Conservation (phyloP, 2,113 vertebrate species). For the Ranitomeya variabilis region DNA sequence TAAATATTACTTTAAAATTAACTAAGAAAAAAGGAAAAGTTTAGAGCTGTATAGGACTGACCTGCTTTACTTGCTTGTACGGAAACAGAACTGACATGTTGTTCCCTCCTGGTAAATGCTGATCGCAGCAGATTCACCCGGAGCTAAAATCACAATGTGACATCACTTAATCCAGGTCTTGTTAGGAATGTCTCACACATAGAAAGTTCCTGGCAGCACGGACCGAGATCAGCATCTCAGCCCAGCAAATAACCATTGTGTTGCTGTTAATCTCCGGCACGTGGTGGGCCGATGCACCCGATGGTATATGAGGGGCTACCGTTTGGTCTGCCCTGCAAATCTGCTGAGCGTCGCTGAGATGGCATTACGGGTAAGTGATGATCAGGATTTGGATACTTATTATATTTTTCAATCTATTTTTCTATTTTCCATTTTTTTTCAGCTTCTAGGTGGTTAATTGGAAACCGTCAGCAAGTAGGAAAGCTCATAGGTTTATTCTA, state of each 20-base stretch:
- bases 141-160: not conserved
- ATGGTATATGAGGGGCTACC: conserved; percentile 40
- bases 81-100: not conserved
- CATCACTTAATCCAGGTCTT: conserved; percentile 26
- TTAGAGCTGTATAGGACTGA: not conserved
- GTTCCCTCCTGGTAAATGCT: not conserved
- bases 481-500: not conserved
- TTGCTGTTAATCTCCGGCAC: conserved; percentile 24
- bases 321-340: not conserved
- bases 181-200: conserved; percentile 17
- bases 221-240: not conserved
- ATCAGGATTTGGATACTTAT: not conserved
- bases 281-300: conserved; percentile 11
- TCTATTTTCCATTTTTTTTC: not conserved
- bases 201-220: conserved; percentile 15
- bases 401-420: not conserved
- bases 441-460: not conserved
- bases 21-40: not conserved
- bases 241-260: not conserved
- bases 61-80: not conserved
- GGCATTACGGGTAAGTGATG: conserved; percentile 42
- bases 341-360: not conserved
- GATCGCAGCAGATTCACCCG: not conserved
- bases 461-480: not conserved
- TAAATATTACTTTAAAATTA: not conserved